A percentile compares a stretch with the other conserved stretches of the same genome.
phyloP scores from a whole-genome alignment of 2,113 vertebrate genomes.

The Scomber scombrus region DNA sequence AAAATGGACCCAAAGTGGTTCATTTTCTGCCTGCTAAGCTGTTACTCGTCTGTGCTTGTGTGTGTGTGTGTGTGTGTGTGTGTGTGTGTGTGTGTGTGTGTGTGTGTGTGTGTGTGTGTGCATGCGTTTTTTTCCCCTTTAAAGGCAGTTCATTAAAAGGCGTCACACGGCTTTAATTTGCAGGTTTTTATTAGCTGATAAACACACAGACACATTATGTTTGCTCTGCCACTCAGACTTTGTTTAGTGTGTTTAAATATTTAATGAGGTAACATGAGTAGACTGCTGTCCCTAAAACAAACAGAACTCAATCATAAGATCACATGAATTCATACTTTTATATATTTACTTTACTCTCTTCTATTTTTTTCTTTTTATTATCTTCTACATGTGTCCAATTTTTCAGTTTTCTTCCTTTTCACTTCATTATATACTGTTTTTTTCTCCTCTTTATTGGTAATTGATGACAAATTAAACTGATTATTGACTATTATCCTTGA shows the following conservation, averaged over 20 bases:
- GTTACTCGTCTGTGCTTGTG: background rate
- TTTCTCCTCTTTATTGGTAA: background rate
- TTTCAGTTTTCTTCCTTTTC: background rate
- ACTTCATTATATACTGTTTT: background rate
- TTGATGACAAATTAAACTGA: background rate
- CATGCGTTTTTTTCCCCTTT: conserved; percentile 18
- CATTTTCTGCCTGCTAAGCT: background rate
- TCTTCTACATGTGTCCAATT: too few relatives aligned
- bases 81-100: conserved; percentile 6
- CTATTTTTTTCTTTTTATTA: background rate
- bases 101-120: conserved; percentile 7
- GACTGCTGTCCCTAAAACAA: background rate
- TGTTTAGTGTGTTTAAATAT: conserved; percentile 36
- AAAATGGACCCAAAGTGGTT: background rate
- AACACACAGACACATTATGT: conserved; percentile 47
- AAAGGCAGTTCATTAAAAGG: conserved; percentile 48
- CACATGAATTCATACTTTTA: conserved; percentile 9
- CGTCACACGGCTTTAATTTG: conserved; percentile 52
- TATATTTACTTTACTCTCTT: background rate
- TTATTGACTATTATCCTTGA: background rate
- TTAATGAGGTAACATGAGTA: conserved; percentile 22
- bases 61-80: background rate
- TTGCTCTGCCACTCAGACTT: conserved; percentile 19
- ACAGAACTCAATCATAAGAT: background rate
- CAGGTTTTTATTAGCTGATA: conserved; percentile 54